phyloP scores from a whole-genome alignment of 1,140 invertebrate genomes.

The Drosophila kanapiae region DNA sequence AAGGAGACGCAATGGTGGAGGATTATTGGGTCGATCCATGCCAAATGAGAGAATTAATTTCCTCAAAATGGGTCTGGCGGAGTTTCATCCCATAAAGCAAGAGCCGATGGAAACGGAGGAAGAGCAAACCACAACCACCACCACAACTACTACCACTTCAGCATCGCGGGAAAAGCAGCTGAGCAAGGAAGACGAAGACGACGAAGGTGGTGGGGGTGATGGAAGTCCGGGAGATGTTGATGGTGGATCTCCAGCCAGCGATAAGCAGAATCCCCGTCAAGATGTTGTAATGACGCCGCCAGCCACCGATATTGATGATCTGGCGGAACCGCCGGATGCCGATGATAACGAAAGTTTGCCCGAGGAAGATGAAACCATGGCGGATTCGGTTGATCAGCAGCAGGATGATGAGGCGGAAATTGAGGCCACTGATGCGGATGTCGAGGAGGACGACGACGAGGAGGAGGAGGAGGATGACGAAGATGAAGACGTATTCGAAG shows the following conservation, averaged over 20 bases:
- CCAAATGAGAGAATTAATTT: slow-evolving; percentile 58
- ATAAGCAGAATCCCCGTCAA: slow-evolving; percentile 32
- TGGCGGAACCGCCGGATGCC: slow-evolving; percentile 25
- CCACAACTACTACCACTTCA: slow-evolving; percentile 46
- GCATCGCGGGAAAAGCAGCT: slow-evolving; percentile 35
- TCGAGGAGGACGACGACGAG: slow-evolving; percentile 59
- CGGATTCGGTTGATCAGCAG: slow-evolving; percentile 64
- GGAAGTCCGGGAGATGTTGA: slow-evolving; percentile 1
- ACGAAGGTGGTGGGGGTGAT: slow-evolving; percentile 18
- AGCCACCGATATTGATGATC: slow-evolving; percentile 65
- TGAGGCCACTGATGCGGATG: slow-evolving; percentile 76
- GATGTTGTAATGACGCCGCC: slow-evolving; percentile 72
- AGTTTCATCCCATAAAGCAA: slow-evolving; percentile 39
- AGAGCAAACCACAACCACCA: slow-evolving; percentile 47
- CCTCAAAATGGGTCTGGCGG: slow-evolving; percentile 40
- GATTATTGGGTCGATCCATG: slow-evolving; percentile 20
- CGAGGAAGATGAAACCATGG: slow-evolving; percentile 69
- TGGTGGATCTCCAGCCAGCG: slow-evolving; percentile 16
- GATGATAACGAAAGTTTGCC: slow-evolving; percentile 54
- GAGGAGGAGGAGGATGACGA: slow-evolving; percentile 58
- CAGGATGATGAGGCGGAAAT: slow-evolving; percentile 67
- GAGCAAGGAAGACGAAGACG: slow-evolving; percentile 40
- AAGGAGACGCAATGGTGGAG: slow-evolving; percentile 47
- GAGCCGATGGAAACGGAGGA: slow-evolving; percentile 56
- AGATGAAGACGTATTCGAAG: slow-evolving; percentile 46